A percentile compares a stretch with the other conserved stretches of the same genome.
phyloP scores from a whole-genome alignment of 1,140 invertebrate species.

The Drosophila lacertosa region DNA sequence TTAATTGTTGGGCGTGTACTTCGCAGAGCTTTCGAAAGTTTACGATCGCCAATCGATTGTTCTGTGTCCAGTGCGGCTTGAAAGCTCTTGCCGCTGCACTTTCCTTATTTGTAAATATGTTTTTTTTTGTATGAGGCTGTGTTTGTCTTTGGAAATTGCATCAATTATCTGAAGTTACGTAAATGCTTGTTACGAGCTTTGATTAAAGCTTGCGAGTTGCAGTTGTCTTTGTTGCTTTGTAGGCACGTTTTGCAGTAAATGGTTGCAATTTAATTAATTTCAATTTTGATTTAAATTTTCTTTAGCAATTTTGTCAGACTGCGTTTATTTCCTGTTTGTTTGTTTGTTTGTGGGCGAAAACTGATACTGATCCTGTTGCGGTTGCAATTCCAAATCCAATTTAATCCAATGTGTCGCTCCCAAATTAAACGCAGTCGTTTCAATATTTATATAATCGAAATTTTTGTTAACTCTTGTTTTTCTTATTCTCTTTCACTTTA shows the following conservation, averaged over 20 bases:
- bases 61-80: constrained; percentile 42
- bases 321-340: constrained; percentile 29
- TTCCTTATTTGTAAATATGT: constrained; percentile 6
- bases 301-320: constrained; percentile 55
- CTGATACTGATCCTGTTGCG: constrained; percentile 7
- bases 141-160: constrained; percentile 40
- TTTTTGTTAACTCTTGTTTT: neutral
- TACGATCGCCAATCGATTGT: constrained; percentile 37
- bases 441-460: constrained; percentile 8
- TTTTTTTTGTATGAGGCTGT: constrained; percentile 1
- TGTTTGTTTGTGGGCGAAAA: constrained; percentile 3
- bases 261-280: constrained; percentile 37
- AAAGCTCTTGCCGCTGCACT: constrained; percentile 47
- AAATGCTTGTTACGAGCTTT: constrained; percentile 48
- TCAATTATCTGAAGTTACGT: constrained; percentile 57
- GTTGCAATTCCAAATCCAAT: constrained; percentile 7
- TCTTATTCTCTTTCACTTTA: constrained; percentile 45
- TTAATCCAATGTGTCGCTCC: constrained; percentile 12
- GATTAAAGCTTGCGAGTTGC: constrained; percentile 41
- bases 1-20: constrained; percentile 48
- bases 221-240: constrained; percentile 40
- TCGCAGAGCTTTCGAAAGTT: constrained; percentile 55
- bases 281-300: constrained; percentile 68
- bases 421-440: constrained; percentile 45
- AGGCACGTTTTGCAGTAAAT: constrained; percentile 59